These are phyloP conservation scores for Peromyscus attwateri DNA, from an alignment of 2,797 vertebrate genomes.

Conservation along the genomic window DNA sequence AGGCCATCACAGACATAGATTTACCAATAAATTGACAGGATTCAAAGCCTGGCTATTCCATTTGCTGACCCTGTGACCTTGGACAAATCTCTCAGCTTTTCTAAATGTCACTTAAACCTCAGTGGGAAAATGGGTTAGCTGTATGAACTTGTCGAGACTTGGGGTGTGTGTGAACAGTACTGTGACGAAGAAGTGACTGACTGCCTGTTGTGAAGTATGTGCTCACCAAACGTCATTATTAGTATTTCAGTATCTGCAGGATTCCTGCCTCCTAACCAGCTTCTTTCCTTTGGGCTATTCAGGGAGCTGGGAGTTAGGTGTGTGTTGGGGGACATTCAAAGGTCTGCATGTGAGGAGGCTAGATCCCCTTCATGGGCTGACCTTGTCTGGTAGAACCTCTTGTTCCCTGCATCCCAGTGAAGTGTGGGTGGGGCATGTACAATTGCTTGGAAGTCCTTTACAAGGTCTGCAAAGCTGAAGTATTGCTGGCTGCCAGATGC, in stretches of 20 bases:
- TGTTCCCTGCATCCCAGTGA: background rate
- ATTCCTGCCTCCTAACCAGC: background rate
- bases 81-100: conserved; percentile 44
- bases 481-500: background rate
- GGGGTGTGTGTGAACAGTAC: background rate
- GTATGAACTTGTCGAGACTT: background rate
- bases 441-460: conserved; percentile 42
- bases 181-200: conserved; percentile 6
- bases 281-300: background rate
- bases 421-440: background rate
- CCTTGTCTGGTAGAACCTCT: conserved; percentile 54
- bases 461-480: conserved; percentile 31
- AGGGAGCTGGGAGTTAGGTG: background rate
- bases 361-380: background rate
- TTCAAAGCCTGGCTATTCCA: background rate
- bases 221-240: background rate
- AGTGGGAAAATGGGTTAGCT: background rate
- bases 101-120: conserved; percentile 44
- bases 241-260: background rate
- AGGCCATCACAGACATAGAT: background rate
- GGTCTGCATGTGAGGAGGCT: conserved; percentile 9
- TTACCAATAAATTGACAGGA: background rate
- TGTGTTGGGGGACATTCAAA: background rate
- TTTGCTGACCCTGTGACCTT: conserved; percentile 76
- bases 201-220: background rate